Evolutionary conservation across 2,113 vertebrate species (phyloP).

Genomic region (Misgurnus anguillicaudatus): DNA sequence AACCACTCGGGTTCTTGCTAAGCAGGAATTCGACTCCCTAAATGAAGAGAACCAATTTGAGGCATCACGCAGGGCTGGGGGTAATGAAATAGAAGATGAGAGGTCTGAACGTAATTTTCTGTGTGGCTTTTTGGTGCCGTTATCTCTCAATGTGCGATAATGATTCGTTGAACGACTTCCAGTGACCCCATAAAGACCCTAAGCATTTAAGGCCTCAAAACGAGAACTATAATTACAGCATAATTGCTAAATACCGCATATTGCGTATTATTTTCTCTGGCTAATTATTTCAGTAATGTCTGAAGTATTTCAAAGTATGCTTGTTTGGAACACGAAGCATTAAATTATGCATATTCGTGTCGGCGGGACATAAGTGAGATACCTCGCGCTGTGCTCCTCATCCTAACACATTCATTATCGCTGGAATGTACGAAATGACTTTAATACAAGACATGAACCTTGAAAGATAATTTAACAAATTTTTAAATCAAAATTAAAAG

Average conservation of each 20-base stretch:
- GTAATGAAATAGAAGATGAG: slow-evolving; percentile 81
- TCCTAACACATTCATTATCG: slow-evolving; percentile 68
- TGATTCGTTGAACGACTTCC: slow-evolving; percentile 79
- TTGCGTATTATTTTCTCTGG: slow-evolving; percentile 62
- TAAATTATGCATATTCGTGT: slow-evolving; percentile 64
- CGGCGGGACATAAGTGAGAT: slow-evolving; percentile 62
- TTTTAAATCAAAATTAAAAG: slow-evolving; percentile 34
- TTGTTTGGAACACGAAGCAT: slow-evolving; percentile 53
- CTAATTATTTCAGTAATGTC: slow-evolving; percentile 71
- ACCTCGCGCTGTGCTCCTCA: slow-evolving; percentile 59
- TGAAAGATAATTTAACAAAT: slow-evolving; percentile 55
- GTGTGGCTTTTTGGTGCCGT: slow-evolving; percentile 77
- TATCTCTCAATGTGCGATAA: slow-evolving; percentile 80
- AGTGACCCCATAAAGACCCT: slow-evolving; percentile 75
- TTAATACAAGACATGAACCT: slow-evolving; percentile 55
- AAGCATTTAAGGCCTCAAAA: slow-evolving; percentile 74
- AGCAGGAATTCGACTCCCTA: slow-evolving; percentile 79
- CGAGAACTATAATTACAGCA: slow-evolving; percentile 76
- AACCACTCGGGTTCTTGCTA: slow-evolving; percentile 69
- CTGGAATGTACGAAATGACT: slow-evolving; percentile 35
- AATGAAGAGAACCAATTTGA: slow-evolving; percentile 82
- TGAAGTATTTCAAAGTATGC: slow-evolving; percentile 64
- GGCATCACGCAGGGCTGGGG: slow-evolving; percentile 70
- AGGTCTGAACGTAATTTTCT: slow-evolving; percentile 81
- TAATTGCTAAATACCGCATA: slow-evolving; percentile 74